phyloP scores from a whole-genome alignment of 2,797 vertebrate species.

The Todus mexicanus region DNA sequence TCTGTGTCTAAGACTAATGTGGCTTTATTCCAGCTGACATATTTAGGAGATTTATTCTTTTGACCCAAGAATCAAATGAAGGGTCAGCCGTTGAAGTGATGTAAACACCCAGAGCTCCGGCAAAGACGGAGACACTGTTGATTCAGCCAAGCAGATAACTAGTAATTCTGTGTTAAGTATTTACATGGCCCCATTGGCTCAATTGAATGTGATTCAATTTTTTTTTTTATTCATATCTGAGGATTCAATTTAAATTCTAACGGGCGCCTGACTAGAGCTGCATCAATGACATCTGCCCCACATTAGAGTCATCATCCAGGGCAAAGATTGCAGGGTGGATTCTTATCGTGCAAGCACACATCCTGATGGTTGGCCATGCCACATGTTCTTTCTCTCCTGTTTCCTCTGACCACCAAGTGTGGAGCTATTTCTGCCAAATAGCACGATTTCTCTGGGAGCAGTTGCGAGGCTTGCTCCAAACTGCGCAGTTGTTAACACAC shows the following conservation, averaged over 20 bases:
- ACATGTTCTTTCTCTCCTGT: background rate
- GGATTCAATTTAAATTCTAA: background rate
- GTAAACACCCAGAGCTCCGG: background rate
- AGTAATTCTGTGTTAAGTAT: background rate
- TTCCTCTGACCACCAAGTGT: background rate
- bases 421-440: background rate
- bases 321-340: background rate
- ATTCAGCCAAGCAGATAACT: background rate
- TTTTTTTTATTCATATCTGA: background rate
- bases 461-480: background rate
- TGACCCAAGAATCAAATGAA: background rate
- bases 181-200: background rate
- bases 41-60: background rate
- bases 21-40: background rate
- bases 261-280: background rate
- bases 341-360: background rate
- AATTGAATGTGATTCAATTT: background rate
- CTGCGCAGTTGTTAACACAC: background rate
- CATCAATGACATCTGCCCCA: background rate
- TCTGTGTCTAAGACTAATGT: background rate
- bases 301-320: background rate
- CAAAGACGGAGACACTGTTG: background rate
- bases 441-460: background rate
- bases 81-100: background rate
- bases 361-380: background rate